Evolutionary conservation across 2,797 vertebrate genomes (phyloP), one percentile per base, ranked within the genome.

Genomic region (Triplophysa yarkandensis): DNA sequence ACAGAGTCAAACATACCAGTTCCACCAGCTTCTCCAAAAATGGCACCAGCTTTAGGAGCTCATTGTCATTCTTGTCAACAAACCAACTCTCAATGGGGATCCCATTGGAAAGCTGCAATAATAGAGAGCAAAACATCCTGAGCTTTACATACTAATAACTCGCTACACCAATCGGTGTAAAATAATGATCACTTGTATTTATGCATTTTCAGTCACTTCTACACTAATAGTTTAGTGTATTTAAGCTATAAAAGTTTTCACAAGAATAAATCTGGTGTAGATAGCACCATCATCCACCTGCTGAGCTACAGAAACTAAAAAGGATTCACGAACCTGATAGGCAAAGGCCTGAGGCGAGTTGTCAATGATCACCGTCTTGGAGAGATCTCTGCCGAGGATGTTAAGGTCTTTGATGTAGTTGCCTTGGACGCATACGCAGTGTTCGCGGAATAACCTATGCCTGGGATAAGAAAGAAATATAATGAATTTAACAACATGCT

Each of bases 1-100:
- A 6, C 25, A 27, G 16, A 73, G 34, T 27, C 52, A 36, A 70
- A 74, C 84, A 81, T 86, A 98, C 97, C 96, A 98, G 93, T 91
- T 99, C 95, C 84, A 99, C 97, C 80, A 99, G 92, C 90, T 95
- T 97, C 93, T 98, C 96, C 92, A 99, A 91, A 90, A 99, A 98
- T 65, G 97, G 97, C 85, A 99, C 96, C 91, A 99, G 89, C 90
- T 98, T 99, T 88, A 98, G 92, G 73, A 99, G 94, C 88, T 99
- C 97, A 71, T 93, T 97, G 93, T 99, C 97, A 85, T 98, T 98
- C 92, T 94, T 98, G 91, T 99, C 97, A 95, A 99, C 96, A 91
- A 98, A 99, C 97, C 97, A 99, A 88, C 97, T 99, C 90, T 99
- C 97, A 90, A 98, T 99, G 82, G 97, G 97, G 88, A 99, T 98